A percentile compares a stretch with the other conserved stretches of the same genome.
Evolutionary conservation across 1,140 invertebrate species (phyloP).

Genomic region (Drosophila tani): DNA sequence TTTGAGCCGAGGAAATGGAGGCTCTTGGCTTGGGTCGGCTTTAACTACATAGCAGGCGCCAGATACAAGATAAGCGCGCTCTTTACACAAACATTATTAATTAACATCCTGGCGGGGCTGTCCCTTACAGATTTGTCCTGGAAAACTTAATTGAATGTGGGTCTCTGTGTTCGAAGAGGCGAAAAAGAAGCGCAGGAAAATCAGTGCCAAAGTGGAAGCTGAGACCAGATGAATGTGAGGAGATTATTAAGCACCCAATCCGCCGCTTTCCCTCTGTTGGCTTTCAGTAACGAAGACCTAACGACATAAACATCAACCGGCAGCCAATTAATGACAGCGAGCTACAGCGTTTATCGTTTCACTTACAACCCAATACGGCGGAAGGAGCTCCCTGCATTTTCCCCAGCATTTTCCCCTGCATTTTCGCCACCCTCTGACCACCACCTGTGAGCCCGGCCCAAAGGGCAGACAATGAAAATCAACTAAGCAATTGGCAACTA

Average conservation of each 20-base stretch:
- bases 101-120: constrained; percentile 40
- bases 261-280: constrained; percentile 1
- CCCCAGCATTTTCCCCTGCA: not conserved
- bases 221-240: constrained; percentile 25
- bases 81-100: constrained; percentile 45
- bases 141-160: constrained; percentile 44
- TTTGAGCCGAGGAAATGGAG: constrained; percentile 63
- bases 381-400: constrained; percentile 19
- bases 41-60: not conserved
- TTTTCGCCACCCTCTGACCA: not conserved
- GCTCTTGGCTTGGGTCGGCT: no score
- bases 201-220: constrained; percentile 22
- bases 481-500: constrained; percentile 78
- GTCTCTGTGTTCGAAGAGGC: not conserved
- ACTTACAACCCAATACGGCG: constrained; percentile 41
- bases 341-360: constrained; percentile 58
- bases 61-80: constrained; percentile 22
- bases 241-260: constrained; percentile 37
- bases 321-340: constrained; percentile 77
- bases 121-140: constrained; percentile 24
- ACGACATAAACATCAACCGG: constrained; percentile 58
- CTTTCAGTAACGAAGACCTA: constrained; percentile 31
- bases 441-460: constrained; percentile 45
- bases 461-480: constrained; percentile 75
- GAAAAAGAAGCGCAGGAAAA: constrained; percentile 23